Conservation (phyloP, 2,888 invertebrate genomes). For the Ischnura elegans region DNA sequence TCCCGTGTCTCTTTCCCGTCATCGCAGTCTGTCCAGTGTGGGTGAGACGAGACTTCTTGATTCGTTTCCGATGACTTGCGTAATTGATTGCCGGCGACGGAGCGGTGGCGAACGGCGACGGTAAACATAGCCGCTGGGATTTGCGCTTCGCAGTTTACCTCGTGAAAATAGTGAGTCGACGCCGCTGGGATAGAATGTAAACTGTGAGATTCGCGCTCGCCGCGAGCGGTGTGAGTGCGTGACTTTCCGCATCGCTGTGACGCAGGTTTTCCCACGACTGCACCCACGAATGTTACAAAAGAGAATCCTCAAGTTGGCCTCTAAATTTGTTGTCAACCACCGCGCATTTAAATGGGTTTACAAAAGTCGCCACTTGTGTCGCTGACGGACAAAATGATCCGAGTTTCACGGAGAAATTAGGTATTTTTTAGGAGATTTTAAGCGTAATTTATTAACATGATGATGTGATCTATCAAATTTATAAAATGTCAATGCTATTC, state of each 20-base stretch:
- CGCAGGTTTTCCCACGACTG: too few species aligned
- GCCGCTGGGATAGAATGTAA: background rate
- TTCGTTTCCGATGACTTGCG: slow-evolving; percentile 11
- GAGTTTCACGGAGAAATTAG: too few species aligned
- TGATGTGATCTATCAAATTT: too few species aligned
- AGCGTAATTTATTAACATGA: too few species aligned
- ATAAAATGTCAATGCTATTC: too few species aligned
- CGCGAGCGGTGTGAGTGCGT: background rate
- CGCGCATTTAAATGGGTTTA: too few species aligned
- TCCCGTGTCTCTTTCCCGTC: background rate
- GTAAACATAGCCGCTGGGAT: background rate
- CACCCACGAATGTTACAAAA: too few species aligned
- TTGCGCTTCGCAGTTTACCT: background rate
- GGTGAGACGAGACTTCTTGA: slow-evolving; percentile 4
- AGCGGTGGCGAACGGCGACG: background rate
- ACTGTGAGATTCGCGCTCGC: background rate
- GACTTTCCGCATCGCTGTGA: background rate
- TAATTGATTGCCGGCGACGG: background rate
- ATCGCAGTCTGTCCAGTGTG: background rate
- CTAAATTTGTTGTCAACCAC: too few species aligned
- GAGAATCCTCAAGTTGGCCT: too few species aligned
- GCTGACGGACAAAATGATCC: too few species aligned
- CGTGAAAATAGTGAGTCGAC: background rate
- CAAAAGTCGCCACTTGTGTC: too few species aligned
- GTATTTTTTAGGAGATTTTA: too few species aligned